A percentile compares a stretch with the other conserved stretches of the same genome.
Evolutionary conservation across 2,113 vertebrate genomes (phyloP).

Genomic region (Leucopsar rothschildi): DNA sequence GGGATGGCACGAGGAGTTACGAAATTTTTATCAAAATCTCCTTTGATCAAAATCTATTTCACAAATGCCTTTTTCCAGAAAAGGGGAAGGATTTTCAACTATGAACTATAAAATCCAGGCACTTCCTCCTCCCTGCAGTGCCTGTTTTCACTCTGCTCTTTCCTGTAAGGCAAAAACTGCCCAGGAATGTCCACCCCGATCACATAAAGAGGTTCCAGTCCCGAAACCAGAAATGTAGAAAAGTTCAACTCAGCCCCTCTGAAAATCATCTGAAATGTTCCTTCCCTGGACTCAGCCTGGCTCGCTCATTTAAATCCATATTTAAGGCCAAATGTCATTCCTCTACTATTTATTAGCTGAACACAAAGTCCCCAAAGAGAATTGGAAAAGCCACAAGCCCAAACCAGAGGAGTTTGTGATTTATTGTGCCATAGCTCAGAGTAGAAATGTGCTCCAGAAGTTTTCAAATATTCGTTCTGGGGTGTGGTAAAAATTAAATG

Average conservation of each 20-base stretch:
- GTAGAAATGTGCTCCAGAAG: background rate
- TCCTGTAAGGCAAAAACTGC: background rate
- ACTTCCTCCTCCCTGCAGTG: background rate
- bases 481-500: background rate
- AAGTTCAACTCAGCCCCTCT: background rate
- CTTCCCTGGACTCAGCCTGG: background rate
- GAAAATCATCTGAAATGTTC: background rate
- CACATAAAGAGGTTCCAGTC: background rate
- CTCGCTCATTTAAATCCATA: background rate
- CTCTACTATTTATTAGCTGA: background rate
- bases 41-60: background rate
- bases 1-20: background rate
- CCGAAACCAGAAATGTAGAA: background rate
- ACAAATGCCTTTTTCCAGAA: background rate
- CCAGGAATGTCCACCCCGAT: background rate
- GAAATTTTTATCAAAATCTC: background rate
- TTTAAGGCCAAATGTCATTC: background rate
- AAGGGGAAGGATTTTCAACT: background rate
- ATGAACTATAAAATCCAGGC: background rate
- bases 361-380: background rate
- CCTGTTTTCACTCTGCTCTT: background rate
- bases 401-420: background rate
- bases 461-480: background rate
- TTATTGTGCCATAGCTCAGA: background rate
- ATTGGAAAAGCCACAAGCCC: background rate